Base-by-base conservation (phyloP, 2,113 vertebrate genomes). In the Octodon degus region DNA sequence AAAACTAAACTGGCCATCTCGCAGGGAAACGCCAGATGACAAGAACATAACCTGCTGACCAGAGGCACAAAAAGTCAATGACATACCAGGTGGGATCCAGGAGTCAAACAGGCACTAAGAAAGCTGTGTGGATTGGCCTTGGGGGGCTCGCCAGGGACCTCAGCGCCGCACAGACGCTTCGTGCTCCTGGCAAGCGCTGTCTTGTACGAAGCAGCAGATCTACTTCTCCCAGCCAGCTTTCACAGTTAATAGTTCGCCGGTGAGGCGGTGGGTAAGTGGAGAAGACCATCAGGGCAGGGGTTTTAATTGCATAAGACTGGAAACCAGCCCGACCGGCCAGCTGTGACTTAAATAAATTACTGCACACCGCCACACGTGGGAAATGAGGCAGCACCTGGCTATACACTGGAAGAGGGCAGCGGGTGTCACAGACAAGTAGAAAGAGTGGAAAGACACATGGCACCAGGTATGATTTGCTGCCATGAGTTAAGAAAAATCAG, bases 31-130 rank as follows among this genome's bases (percentile, higher is more conserved):
- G 82, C 90, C 87, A 76, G 72, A 62, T 20, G 96, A 93, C 20
- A 89, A 32, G 89, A 96, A 80, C 87, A 14, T 60, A 82, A 96
- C 72, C 55, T 5, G 65, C 96, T 40, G 74, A 87, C 90, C 91
- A 89, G 95, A 70, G 91, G 24, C 81, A 58, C 9, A 14, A 50
- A 88, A 67, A 47, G 58, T 62, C 88, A 58, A 30, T 20, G 7
- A 63, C 72, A 34, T 63, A 84, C 58, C 81, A 67, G 43, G 40
- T 5, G 5, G 76, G 30, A 86, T 30, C 1, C n/a, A 80, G 47
- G 80, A 50, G 27, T 92, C 76, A 40, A 32, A 55, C 14, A 74
- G 19, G 1, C 55, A 27, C 17, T 50, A 68, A 47, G 55, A 43
- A 50, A 20, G 63, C 13, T 32, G 25, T 47, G 17, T 50, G 40